phyloP scores from a whole-genome alignment of 2,888 invertebrate genomes.

The Plutella xylostella region DNA sequence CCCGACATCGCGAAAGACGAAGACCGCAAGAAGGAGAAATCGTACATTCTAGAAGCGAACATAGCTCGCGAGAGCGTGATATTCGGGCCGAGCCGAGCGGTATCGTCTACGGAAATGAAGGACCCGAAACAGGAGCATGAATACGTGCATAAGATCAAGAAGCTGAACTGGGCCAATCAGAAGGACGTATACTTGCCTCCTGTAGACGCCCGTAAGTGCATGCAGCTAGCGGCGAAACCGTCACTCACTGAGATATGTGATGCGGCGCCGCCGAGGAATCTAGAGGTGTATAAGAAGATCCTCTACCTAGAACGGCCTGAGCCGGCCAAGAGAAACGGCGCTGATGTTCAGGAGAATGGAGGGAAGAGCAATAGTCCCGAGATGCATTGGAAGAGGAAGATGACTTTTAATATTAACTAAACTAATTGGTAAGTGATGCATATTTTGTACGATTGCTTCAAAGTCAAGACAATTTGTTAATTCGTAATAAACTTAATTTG shows the following conservation, averaged over 20 bases:
- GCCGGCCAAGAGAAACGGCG: slow-evolving; percentile 28
- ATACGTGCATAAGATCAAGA: slow-evolving; percentile 58
- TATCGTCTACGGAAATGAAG: slow-evolving; percentile 25
- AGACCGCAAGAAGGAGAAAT: slow-evolving; percentile 30
- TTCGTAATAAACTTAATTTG: too few species aligned
- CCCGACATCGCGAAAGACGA: slow-evolving; percentile 15
- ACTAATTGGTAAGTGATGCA: too few species aligned
- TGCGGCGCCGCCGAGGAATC: slow-evolving; percentile 39
- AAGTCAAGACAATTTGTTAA: too few species aligned
- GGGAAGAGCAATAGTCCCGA: slow-evolving; percentile 29
- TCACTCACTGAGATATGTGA: slow-evolving; percentile 32
- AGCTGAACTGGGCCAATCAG: slow-evolving; percentile 36
- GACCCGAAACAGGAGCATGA: slow-evolving; percentile 33
- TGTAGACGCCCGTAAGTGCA: slow-evolving; percentile 43
- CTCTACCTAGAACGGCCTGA: slow-evolving; percentile 33
- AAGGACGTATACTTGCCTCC: slow-evolving; percentile 43
- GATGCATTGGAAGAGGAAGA: slow-evolving; percentile 44
- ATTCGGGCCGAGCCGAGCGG: slow-evolving; percentile 32
- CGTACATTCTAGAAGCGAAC: slow-evolving; percentile 57
- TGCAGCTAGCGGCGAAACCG: slow-evolving; percentile 22
- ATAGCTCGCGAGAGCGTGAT: slow-evolving; percentile 59
- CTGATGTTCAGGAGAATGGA: slow-evolving; percentile 16
- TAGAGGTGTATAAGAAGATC: slow-evolving; percentile 57
- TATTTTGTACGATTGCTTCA: too few species aligned
- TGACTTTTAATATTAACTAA: slow-evolving; percentile 43